Evolutionary conservation across 1,140 invertebrate genomes (phyloP).

Genomic region (Bombus soroeensis): DNA sequence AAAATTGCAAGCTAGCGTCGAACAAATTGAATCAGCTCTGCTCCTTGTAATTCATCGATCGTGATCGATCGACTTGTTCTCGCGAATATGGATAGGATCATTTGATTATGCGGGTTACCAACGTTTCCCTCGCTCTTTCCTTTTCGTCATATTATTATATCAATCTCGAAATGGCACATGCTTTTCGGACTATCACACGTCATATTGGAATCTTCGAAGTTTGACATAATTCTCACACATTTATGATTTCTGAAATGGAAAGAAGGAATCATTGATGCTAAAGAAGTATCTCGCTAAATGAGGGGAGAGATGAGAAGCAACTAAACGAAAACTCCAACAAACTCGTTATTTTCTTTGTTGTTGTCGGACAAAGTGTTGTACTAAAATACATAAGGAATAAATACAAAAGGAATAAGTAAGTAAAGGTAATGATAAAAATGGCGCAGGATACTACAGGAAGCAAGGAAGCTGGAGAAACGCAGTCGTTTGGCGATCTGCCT

Average conservation of each 20-base stretch:
- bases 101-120: background rate
- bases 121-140: background rate
- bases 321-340: background rate
- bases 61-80: background rate
- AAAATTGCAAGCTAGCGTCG: constrained; percentile 48
- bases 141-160: background rate
- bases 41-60: background rate
- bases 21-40: constrained; percentile 18
- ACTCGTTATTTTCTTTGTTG: background rate
- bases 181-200: background rate
- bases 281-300: background rate
- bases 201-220: background rate
- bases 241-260: too few relatives aligned
- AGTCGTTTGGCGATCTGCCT: constrained; percentile 35
- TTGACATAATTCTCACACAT: background rate
- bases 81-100: background rate
- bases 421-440: background rate
- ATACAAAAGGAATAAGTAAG: background rate
- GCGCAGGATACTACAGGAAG: background rate
- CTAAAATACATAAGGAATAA: background rate
- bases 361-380: background rate
- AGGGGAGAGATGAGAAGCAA: too few relatives aligned
- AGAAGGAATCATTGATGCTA: background rate
- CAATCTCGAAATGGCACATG: background rate
- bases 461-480: background rate